Conservation (phyloP, 2,888 invertebrate species). For the Gari tellinella region DNA sequence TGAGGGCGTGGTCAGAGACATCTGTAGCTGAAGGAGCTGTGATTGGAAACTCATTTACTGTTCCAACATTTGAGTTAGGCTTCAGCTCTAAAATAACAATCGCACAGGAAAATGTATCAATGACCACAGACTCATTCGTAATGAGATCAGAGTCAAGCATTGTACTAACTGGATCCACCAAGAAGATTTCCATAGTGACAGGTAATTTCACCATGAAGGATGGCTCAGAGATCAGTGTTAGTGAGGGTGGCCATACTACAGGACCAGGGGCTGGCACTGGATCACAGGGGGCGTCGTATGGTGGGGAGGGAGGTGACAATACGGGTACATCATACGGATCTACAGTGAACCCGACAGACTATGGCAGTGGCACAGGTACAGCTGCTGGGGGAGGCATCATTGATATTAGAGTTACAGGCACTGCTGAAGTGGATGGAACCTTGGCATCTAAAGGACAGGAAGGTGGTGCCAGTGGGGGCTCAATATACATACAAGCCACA, state of each 20-base stretch:
- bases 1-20: conserved; percentile 36
- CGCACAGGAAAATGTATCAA: conserved; percentile 26
- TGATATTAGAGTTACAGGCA: conserved; percentile 34
- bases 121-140: conserved; percentile 18
- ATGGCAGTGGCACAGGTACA: conserved; percentile 64
- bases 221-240: conserved; percentile 34
- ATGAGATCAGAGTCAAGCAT: conserved; percentile 44
- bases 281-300: conserved; percentile 66
- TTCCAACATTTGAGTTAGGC: conserved; percentile 31
- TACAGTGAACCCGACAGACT: conserved; percentile 37
- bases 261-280: conserved; percentile 44
- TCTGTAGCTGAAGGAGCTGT: conserved; percentile 13
- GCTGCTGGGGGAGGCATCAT: conserved; percentile 70
- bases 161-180: conserved; percentile 20
- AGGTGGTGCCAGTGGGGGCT: conserved; percentile 33
- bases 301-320: conserved; percentile 67
- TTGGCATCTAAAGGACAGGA: conserved; percentile 57
- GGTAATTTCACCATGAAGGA: conserved; percentile 35
- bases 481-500: conserved; percentile 53
- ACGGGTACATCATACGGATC: conserved; percentile 60
- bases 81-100: conserved; percentile 29
- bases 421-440: conserved; percentile 62
- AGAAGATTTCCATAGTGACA: conserved; percentile 29
- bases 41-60: conserved; percentile 10
- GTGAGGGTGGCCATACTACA: conserved; percentile 42